Evolutionary conservation across 2,113 vertebrate species (phyloP).

Genomic region (Gasterosteus aculeatus): DNA sequence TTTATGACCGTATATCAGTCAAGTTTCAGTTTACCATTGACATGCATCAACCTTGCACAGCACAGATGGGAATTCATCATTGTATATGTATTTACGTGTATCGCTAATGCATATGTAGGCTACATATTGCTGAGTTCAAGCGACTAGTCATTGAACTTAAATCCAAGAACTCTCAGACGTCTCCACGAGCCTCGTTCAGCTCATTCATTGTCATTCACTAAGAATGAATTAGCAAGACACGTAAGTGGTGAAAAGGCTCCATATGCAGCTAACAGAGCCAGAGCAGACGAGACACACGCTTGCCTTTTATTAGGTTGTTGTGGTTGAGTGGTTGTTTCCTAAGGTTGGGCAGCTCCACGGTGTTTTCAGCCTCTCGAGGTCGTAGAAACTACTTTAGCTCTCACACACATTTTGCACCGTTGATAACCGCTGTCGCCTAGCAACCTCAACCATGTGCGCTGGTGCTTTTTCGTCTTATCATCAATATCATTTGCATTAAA

Average conservation of each 20-base stretch:
- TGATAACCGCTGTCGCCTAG: not conserved
- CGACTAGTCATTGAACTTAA: not conserved
- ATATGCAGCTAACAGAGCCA: not conserved
- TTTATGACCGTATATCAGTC: not conserved
- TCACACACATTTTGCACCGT: not conserved
- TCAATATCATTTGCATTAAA: not conserved
- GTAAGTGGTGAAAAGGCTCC: not conserved
- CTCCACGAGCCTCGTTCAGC: not conserved
- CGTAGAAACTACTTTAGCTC: not conserved
- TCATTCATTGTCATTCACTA: conserved; percentile 5
- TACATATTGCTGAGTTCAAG: not conserved
- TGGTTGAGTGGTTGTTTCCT: not conserved
- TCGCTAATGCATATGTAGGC: not conserved
- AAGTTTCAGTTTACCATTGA: not conserved
- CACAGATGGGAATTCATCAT: too few species aligned
- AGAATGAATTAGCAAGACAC: conserved; percentile 1
- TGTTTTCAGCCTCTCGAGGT: not conserved
- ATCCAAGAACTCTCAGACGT: not conserved
- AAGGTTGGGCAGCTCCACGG: not conserved
- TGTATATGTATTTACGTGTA: not conserved
- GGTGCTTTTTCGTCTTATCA: not conserved
- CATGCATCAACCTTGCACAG: not conserved
- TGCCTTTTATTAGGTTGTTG: not conserved
- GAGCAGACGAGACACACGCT: not conserved
- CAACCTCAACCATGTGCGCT: not conserved